Evolutionary conservation across 1,140 invertebrate genomes (phyloP), one percentile per base, ranked within the genome.

Genomic region (Drosophila busckii): DNA sequence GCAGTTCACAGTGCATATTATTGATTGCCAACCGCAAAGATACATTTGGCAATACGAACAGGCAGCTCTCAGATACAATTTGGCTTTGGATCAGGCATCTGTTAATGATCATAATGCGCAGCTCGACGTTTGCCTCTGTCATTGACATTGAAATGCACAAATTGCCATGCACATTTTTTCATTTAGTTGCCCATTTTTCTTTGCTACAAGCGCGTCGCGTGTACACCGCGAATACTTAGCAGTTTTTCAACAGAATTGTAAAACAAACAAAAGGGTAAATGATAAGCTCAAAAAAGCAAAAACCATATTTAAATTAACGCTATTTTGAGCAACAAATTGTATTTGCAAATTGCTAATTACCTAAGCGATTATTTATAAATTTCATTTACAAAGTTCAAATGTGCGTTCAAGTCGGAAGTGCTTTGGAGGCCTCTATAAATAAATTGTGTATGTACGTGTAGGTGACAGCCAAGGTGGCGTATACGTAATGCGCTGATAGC

Each of bases 351-450:
- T 56, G 46, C 45, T 59, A 56, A 68, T 71, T 71, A 59, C 32
- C 42, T n/a, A 29, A 8, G 15, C 49, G 49, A 78, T 61, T 78
- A 80, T 68, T 67, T 70, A 67, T 78, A 78, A 32, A 41, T 41
- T 42, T 56, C 32, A 31, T 64, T 54, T 63, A 23, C 37, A 82
- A 73, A 82, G 73, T 80, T 80, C 59, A 82, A 80, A 50, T 68
- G 60, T 82, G 73, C 75, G 64, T 71, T 73, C 60, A n/a, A n/a
- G 64, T 50, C 75, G 73, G 75, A 80, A 80, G 68, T 65, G 54
- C 63, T 73, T 78, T 68, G 54, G 60, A 58, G 28, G 48, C 19
- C 25, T 53, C 69, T 65, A 80, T 65, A 73, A 73, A 80, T 82
- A 82, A n/a, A n/a, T n/a, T n/a, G n/a, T n/a, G 58, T 34, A 58